Conservation (phyloP, 2,888 invertebrate species). For the Ichneumoninae sp. region DNA sequence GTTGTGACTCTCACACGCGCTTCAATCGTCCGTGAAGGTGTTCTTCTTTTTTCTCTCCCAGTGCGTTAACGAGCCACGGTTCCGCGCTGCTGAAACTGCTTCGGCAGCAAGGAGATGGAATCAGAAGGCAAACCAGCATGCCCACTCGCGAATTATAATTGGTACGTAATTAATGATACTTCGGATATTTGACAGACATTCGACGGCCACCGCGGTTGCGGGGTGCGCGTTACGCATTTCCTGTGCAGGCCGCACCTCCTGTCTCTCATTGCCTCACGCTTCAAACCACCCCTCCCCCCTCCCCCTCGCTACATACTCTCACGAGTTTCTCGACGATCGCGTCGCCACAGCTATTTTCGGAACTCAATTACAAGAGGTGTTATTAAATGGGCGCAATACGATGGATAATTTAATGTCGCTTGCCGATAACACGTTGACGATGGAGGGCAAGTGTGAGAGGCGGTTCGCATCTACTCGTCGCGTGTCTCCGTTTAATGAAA, state of each 20-base stretch:
- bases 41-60: conserved; percentile 13
- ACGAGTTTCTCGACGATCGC: conserved; percentile 16
- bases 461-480: conserved; percentile 48
- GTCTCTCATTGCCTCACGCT: conserved; percentile 62
- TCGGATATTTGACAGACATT: conserved; percentile 76
- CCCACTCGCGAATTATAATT: conserved; percentile 78
- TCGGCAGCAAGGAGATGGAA: conserved; percentile 51
- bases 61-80: conserved; percentile 59
- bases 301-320: conserved; percentile 69
- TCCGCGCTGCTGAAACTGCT: conserved; percentile 17
- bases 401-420: conserved; percentile 64
- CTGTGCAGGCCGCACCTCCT: conserved; percentile 37
- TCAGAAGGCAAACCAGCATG: conserved; percentile 55
- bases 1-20: conserved; percentile 50
- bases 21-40: conserved; percentile 39
- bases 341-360: conserved; percentile 62
- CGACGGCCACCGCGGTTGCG: conserved; percentile 57
- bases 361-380: conserved; percentile 69
- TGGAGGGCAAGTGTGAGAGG: conserved; percentile 15
- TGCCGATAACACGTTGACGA: conserved; percentile 56
- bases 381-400: conserved; percentile 66
- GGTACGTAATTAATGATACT: conserved; percentile 80
- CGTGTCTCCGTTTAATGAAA: conserved; percentile 67
- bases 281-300: conserved; percentile 65
- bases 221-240: conserved; percentile 70